Percentiles rank a stretch among this genome's conserved stretches.
Conservation (phyloP, 2,113 vertebrate species). For the Mola mola region DNA sequence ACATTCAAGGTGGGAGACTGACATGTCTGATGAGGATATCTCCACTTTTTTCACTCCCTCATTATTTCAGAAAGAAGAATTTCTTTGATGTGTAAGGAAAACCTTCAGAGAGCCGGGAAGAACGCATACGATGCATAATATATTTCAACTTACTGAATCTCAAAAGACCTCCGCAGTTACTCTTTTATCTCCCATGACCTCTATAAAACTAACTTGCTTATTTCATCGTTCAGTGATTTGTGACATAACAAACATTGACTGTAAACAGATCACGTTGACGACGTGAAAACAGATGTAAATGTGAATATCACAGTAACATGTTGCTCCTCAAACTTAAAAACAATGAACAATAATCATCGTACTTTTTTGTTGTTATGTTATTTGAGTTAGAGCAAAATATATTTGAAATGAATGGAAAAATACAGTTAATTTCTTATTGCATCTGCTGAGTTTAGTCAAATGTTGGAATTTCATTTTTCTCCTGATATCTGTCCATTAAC, state of each 20-base stretch:
- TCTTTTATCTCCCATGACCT: slow-evolving; percentile 28
- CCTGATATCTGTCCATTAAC: too few relatives aligned
- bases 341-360: too few relatives aligned
- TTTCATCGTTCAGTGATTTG: slow-evolving; percentile 2
- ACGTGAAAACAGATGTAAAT: not conserved
- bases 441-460: too few relatives aligned
- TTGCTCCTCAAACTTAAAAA: slow-evolving; percentile 16
- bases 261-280: slow-evolving; percentile 1
- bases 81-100: slow-evolving; percentile 66
- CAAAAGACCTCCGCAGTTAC: slow-evolving; percentile 25
- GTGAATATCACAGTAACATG: not conserved
- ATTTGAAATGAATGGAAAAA: too few relatives aligned
- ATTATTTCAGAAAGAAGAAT: slow-evolving; percentile 61
- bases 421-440: too few relatives aligned
- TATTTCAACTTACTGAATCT: slow-evolving; percentile 60
- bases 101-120: slow-evolving; percentile 51
- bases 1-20: slow-evolving; percentile 52
- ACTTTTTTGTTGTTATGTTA: too few relatives aligned
- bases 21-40: slow-evolving; percentile 50
- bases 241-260: not conserved
- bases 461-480: too few relatives aligned
- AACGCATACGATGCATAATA: slow-evolving; percentile 52
- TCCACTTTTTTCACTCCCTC: slow-evolving; percentile 44
- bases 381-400: too few relatives aligned
- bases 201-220: slow-evolving; percentile 23